Evolutionary conservation across 2,113 vertebrate genomes (phyloP).

Genomic region (Motacilla tschutschensis): DNA sequence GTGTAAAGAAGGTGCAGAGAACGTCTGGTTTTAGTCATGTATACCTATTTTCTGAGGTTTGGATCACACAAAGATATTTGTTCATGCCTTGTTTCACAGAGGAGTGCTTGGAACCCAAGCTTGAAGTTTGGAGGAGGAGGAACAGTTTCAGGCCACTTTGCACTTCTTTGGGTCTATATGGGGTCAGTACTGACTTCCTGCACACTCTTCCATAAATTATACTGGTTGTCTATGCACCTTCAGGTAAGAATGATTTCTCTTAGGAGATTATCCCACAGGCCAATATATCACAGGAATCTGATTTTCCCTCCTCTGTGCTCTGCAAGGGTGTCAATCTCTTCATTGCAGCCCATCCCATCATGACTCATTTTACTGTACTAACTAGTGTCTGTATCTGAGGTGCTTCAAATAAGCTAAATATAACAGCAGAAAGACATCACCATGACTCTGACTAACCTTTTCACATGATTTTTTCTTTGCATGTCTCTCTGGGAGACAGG

Average conservation of each 20-base stretch:
- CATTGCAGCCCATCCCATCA: background rate
- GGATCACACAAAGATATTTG: background rate
- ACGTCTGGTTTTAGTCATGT: background rate
- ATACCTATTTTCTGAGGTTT: background rate
- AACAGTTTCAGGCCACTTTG: background rate
- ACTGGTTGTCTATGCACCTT: background rate
- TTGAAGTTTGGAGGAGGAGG: background rate
- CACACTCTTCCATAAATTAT: background rate
- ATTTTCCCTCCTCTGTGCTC: background rate
- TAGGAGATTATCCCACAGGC: background rate
- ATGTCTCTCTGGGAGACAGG: background rate
- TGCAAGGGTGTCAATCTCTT: background rate
- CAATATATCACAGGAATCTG: background rate
- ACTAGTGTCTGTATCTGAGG: background rate
- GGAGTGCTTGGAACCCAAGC: accelerated
- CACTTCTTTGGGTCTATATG: background rate
- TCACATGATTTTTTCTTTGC: background rate
- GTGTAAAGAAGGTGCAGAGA: background rate
- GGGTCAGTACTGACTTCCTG: background rate
- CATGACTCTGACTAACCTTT: background rate
- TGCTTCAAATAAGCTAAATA: conserved; percentile 6
- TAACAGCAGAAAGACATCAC: background rate
- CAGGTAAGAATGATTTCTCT: background rate
- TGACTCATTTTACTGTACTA: background rate
- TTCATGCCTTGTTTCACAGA: background rate